Percentiles rank a stretch among this genome's conserved stretches.
These are phyloP conservation scores for Peromyscus nudipes DNA, from an alignment of 2,797 vertebrate species.

Conservation along the genomic window DNA sequence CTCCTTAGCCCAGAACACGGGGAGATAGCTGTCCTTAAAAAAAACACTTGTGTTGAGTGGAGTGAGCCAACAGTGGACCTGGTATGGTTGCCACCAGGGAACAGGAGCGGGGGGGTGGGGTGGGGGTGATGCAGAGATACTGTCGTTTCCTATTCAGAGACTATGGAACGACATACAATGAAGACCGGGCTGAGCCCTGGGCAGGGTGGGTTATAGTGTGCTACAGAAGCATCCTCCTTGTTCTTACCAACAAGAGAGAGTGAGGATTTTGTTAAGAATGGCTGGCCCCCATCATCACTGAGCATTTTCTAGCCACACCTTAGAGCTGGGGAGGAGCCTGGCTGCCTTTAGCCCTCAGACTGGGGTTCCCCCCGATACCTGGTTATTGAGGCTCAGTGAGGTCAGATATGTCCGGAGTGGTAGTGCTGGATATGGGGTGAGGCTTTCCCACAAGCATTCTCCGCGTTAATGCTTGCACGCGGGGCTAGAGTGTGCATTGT, in stretches of 20 bases:
- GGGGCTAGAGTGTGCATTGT: background rate
- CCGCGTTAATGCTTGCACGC: background rate
- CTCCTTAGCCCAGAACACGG: background rate
- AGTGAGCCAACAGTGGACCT: background rate
- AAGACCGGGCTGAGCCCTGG: background rate
- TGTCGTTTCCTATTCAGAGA: background rate
- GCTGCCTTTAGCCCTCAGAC: background rate
- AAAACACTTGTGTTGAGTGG: background rate
- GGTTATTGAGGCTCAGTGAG: background rate
- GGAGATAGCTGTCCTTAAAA: background rate
- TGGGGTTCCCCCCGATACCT: background rate
- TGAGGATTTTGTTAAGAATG: slow-evolving; percentile 62
- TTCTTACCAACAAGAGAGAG: slow-evolving; percentile 14
- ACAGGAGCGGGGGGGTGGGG: background rate
- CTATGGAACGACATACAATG: background rate
- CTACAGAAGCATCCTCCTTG: background rate
- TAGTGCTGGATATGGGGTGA: background rate
- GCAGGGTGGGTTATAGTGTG: background rate
- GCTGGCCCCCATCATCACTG: background rate
- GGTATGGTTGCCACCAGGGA: background rate
- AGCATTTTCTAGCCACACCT: background rate
- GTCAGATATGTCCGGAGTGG: background rate
- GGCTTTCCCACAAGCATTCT: background rate
- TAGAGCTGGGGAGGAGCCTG: background rate
- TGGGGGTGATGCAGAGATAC: background rate